Percentiles rank a stretch among this genome's conserved stretches.
These are phyloP conservation scores for Plagodis pulveraria DNA, from an alignment of 2,888 invertebrate genomes.

Conservation along the genomic window DNA sequence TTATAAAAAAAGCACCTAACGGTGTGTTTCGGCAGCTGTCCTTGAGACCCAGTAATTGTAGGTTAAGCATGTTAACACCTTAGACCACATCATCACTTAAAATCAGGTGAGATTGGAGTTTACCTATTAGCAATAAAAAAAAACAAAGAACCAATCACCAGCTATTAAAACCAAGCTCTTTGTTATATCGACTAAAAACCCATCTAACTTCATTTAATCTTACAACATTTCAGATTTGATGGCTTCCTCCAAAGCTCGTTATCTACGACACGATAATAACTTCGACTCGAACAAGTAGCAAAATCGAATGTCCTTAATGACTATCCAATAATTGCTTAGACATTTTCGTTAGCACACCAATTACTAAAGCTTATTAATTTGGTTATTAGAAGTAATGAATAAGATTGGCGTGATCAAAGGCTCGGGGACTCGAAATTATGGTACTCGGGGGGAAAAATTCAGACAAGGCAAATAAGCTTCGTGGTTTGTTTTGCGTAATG, in stretches of 20 bases:
- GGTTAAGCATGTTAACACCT: too few species aligned
- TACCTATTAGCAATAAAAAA: too few species aligned
- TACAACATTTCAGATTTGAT: constrained; percentile 22
- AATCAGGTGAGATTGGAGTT: too few species aligned
- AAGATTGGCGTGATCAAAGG: constrained; percentile 32
- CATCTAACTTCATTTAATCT: constrained; percentile 7
- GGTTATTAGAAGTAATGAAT: constrained; percentile 31
- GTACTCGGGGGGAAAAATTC: constrained; percentile 3
- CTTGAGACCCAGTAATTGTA: too few species aligned
- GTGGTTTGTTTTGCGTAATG: constrained; percentile 13
- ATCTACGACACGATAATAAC: constrained; percentile 27
- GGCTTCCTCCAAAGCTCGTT: constrained; percentile 21
- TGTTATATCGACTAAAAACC: neutral
- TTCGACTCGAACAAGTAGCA: constrained; percentile 21
- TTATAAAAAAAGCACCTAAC: too few species aligned
- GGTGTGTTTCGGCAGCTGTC: too few species aligned
- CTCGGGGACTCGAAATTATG: constrained; percentile 9
- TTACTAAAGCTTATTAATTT: constrained; percentile 35
- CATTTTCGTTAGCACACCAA: constrained; percentile 34
- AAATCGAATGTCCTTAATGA: constrained; percentile 27
- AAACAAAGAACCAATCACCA: too few species aligned
- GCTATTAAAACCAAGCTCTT: too few species aligned
- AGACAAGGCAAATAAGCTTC: constrained; percentile 8
- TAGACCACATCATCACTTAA: too few species aligned
- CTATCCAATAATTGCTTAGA: constrained; percentile 33